Evolutionary conservation across 2,888 invertebrate species (phyloP).

Genomic region (Flabesymbios commensalis): DNA sequence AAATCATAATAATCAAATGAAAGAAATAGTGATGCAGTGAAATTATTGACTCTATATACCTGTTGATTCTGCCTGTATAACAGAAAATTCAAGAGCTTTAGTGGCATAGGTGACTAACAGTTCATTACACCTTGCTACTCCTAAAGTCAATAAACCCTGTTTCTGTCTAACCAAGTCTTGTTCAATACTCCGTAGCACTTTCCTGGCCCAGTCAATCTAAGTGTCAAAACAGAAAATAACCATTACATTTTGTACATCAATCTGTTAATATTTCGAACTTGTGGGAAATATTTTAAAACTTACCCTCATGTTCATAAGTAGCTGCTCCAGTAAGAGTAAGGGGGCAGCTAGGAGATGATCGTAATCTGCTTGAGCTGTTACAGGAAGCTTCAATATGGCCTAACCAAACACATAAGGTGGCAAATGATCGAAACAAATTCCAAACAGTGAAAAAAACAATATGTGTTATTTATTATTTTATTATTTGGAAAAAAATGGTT

Average conservation of each 20-base stretch:
- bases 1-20: too few species aligned
- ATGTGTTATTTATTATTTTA: too few species aligned
- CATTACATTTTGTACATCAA: background rate
- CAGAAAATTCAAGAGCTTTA: conserved; percentile 53
- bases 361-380: conserved; percentile 43
- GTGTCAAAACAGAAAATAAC: background rate
- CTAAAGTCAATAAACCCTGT: conserved; percentile 34
- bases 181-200: conserved; percentile 43
- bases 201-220: conserved; percentile 49
- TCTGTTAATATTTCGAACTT: too few species aligned
- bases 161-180: conserved; percentile 38
- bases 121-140: conserved; percentile 45
- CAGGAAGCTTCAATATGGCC: conserved; percentile 51
- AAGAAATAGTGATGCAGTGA: too few species aligned
- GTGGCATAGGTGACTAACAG: conserved; percentile 51
- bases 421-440: background rate
- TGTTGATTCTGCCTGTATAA: conserved; percentile 27
- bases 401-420: conserved; percentile 21
- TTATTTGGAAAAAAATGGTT: too few species aligned
- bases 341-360: conserved; percentile 65
- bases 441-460: background rate
- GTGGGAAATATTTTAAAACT: too few species aligned
- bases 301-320: conserved; percentile 77
- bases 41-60: too few species aligned
- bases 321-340: conserved; percentile 78